Percentiles rank a stretch among this genome's conserved stretches.
Evolutionary conservation across 2,797 vertebrate genomes (phyloP).

Genomic region (Melanotaenia boesemani): DNA sequence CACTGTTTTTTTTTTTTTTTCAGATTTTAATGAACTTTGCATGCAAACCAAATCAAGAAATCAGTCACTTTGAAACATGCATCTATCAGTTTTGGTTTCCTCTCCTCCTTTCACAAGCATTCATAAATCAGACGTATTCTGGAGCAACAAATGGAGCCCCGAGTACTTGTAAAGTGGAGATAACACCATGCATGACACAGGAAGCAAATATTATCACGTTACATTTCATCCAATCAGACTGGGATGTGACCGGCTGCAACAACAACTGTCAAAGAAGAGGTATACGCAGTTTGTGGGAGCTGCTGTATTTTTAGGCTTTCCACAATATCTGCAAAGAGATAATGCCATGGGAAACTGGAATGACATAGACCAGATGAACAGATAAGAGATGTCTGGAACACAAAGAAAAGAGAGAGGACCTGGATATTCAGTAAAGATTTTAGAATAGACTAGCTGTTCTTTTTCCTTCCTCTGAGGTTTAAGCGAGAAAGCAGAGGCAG

Average conservation of each 20-base stretch:
- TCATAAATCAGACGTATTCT: background rate
- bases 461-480: conserved; percentile 6
- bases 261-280: conserved; percentile 21
- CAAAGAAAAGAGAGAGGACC: background rate
- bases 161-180: conserved; percentile 20
- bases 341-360: conserved; percentile 40
- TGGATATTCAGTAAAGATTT: background rate
- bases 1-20: background rate
- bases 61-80: background rate
- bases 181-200: conserved; percentile 8
- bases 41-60: background rate
- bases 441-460: background rate
- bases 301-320: conserved; percentile 48
- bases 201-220: conserved; percentile 11
- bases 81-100: background rate
- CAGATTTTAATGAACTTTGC: background rate
- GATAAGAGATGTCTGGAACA: conserved; percentile 18
- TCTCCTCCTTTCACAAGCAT: background rate
- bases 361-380: conserved; percentile 23
- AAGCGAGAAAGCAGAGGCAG: conserved; percentile 60
- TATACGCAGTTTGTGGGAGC: conserved; percentile 29
- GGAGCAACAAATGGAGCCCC: background rate
- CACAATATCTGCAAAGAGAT: conserved; percentile 32
- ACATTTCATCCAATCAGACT: conserved; percentile 26
- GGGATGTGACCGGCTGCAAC: conserved; percentile 33